Percentiles rank a stretch among this genome's conserved stretches.
phyloP scores from a whole-genome alignment of 2,888 invertebrate species.

The Drosophila siamana region DNA sequence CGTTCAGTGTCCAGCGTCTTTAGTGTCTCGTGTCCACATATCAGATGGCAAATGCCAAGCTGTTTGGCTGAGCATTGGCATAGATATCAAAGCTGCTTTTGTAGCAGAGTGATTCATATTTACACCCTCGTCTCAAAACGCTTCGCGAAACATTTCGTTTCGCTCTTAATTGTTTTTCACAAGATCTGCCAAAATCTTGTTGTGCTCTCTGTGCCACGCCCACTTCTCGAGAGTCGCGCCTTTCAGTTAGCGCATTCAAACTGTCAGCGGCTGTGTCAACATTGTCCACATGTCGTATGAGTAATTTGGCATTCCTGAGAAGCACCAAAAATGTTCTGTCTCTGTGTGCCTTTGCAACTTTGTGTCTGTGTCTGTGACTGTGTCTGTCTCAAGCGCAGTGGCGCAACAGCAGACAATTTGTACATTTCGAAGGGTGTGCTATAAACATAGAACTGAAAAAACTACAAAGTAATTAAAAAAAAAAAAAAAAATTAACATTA shows the following conservation, averaged over 20 bases:
- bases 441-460: too few relatives aligned
- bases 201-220: conserved; percentile 30
- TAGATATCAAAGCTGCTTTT: conserved; percentile 20
- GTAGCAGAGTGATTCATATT: conserved; percentile 28
- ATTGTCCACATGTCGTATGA: conserved; percentile 68
- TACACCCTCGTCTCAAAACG: conserved; percentile 2
- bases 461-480: too few relatives aligned
- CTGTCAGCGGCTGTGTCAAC: conserved; percentile 53
- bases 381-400: conserved; percentile 11
- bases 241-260: conserved; percentile 25
- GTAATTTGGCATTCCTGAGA: conserved; percentile 67
- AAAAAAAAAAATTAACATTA: not conserved
- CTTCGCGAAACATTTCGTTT: too few relatives aligned
- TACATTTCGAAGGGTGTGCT: too few relatives aligned
- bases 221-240: conserved; percentile 1
- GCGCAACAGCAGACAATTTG: too few relatives aligned
- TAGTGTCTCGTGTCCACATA: conserved; percentile 31
- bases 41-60: conserved; percentile 47
- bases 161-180: conserved; percentile 16
- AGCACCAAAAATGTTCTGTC: conserved; percentile 53
- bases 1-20: not conserved
- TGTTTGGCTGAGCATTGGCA: conserved; percentile 34
- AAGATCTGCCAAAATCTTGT: conserved; percentile 27
- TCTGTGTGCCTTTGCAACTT: not conserved
- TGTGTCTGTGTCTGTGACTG: not conserved